Base-by-base conservation (phyloP, 2,797 vertebrate species). In the Gastrophryne carolinensis region DNA sequence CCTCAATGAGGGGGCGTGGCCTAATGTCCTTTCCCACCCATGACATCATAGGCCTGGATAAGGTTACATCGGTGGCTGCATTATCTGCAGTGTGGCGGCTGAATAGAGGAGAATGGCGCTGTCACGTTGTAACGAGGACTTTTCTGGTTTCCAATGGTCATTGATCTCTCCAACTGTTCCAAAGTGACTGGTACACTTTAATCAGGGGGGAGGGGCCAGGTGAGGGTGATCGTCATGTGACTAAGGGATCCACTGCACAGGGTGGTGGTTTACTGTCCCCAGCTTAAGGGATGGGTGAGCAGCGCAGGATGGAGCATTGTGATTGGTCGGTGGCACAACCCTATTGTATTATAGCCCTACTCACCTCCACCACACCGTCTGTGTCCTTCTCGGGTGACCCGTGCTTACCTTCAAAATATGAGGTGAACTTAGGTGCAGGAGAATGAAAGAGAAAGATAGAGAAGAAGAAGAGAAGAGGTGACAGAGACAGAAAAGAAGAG, bases 311-410 rank as follows among this genome's bases (percentile, higher is more conserved):
- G 75, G 70, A 21, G 73, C 2, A 13, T 78, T 72, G 67, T 72
- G 49, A 84, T 89, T 85, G 80, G 85, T 82, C 79, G 78, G 81
- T 77, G 70, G 80, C 85, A 90, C 89, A 90, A 89, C 88, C 90
- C 89, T 90, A 86, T 84, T 84, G 82, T 65, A 70, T 84, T 86
- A 86, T 82, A 85, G 85, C 81, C 87, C 86, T 88, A 95, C 97
- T 97, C 94, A 98, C 97, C 97, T 99, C 97, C 82, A 96, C 92
- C 79, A 93, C 89, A 89, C 92, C 97, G 90, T 96, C 96, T 68
- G 88, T 88, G 0, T 91, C 90, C 90, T 94, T 96, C 86, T 95
- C 95, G 1, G 92, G 92, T 8, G 87, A 82, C 80, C 98, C 95
- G 84, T 93, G 94, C 83, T 95, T 95, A 85, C 93, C 97, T 99